phyloP scores from a whole-genome alignment of 2,797 vertebrate genomes.

The Denticeps clupeoides region DNA sequence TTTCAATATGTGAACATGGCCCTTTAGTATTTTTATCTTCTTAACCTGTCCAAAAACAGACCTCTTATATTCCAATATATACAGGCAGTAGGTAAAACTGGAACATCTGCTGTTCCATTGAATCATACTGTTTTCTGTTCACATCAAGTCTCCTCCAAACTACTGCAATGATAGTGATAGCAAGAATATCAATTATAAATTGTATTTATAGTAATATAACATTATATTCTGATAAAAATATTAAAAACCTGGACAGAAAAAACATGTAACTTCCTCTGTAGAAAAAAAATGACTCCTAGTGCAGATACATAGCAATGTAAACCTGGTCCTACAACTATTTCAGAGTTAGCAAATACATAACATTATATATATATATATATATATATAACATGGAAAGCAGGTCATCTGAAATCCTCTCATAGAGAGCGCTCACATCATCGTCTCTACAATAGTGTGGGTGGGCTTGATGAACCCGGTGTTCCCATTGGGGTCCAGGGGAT shows the following conservation, averaged over 20 bases:
- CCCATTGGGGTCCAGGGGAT: slow-evolving; percentile 67
- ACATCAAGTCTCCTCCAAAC: slow-evolving; percentile 43
- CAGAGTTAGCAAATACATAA: slow-evolving; percentile 71
- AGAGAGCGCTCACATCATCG: slow-evolving; percentile 90
- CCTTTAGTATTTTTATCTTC: slow-evolving; percentile 10
- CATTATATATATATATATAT: slow-evolving; percentile 63
- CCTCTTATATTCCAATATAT: slow-evolving; percentile 26
- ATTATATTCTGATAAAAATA: slow-evolving; percentile 65
- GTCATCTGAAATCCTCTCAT: slow-evolving; percentile 60
- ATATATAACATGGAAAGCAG: slow-evolving; percentile 67
- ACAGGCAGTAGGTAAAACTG: slow-evolving; percentile 22
- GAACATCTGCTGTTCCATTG: slow-evolving; percentile 14
- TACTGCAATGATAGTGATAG: slow-evolving; percentile 63
- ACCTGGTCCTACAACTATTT: slow-evolving; percentile 84
- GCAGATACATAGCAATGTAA: slow-evolving; percentile 86
- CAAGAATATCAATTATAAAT: slow-evolving; percentile 6
- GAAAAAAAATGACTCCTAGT: slow-evolving; percentile 80
- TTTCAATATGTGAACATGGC: slow-evolving; percentile 1
- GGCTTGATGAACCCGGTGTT: slow-evolving; percentile 75
- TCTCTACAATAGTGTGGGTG: slow-evolving; percentile 93
- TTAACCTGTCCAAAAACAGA: slow-evolving; percentile 13
- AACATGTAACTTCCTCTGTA: slow-evolving; percentile 72
- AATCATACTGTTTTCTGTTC: slow-evolving; percentile 39
- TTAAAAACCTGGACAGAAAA: slow-evolving; percentile 56
- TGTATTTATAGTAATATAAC: slow-evolving; percentile 41